Conservation (phyloP, 2,888 invertebrate genomes). For the Plagodis pulveraria region DNA sequence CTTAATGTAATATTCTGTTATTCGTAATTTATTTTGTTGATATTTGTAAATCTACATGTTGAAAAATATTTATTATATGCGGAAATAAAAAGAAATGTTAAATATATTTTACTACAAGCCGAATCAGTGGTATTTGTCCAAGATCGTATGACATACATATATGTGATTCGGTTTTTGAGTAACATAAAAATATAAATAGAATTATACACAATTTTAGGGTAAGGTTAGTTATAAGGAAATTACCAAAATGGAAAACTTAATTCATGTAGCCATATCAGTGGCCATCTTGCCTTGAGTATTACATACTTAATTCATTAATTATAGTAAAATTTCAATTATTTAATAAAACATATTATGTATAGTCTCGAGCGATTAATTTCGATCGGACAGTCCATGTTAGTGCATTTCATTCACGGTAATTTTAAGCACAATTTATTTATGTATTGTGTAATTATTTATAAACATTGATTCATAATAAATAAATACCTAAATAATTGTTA, state of each 20-base stretch:
- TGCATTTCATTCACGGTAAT: conserved; percentile 80
- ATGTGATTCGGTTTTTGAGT: conserved; percentile 23
- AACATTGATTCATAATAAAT: conserved; percentile 72
- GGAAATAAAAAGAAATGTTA: conserved; percentile 78
- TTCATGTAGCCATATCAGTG: conserved; percentile 70
- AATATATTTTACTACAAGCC: conserved; percentile 70
- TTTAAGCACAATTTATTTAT: conserved; percentile 78
- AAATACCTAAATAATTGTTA: conserved; percentile 75
- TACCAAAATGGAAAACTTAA: conserved; percentile 34
- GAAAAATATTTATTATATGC: conserved; percentile 82
- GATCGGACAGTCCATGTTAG: conserved; percentile 71
- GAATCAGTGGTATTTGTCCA: conserved; percentile 57
- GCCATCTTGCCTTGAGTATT: conserved; percentile 79
- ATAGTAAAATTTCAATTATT: conserved; percentile 5
- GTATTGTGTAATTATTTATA: conserved; percentile 63
- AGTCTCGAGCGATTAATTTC: conserved; percentile 3
- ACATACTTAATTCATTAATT: conserved; percentile 42
- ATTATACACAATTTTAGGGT: conserved; percentile 57
- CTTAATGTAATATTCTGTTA: conserved; percentile 81
- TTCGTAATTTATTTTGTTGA: conserved; percentile 86
- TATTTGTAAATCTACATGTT: conserved; percentile 85
- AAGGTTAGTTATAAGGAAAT: conserved; percentile 42
- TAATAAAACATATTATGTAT: background rate
- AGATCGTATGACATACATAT: conserved; percentile 30
- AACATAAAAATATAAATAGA: conserved; percentile 72